phyloP scores from a whole-genome alignment of 2,797 vertebrate species.

The Sebastes minor region DNA sequence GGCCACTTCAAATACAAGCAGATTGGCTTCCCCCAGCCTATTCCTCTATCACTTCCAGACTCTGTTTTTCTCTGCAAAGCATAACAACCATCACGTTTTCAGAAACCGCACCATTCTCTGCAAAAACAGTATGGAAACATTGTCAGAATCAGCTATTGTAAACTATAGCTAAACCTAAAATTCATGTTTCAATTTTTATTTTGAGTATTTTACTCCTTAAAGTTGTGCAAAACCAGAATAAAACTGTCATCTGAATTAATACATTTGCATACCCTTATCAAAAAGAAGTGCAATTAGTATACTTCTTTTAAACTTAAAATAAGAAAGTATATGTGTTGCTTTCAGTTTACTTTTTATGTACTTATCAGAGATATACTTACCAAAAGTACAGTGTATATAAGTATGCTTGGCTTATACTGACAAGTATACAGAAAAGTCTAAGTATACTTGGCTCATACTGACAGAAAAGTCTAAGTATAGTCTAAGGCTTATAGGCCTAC shows the following conservation, averaged over 20 bases:
- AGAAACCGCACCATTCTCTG: background rate
- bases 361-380: too few relatives aligned
- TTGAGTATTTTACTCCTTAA: background rate
- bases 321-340: too few relatives aligned
- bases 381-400: too few relatives aligned
- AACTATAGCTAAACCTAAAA: background rate
- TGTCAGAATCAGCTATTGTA: background rate
- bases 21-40: slow-evolving; percentile 8
- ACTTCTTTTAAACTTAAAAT: too few relatives aligned
- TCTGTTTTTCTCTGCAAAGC: slow-evolving; percentile 30
- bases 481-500: too few relatives aligned
- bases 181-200: background rate
- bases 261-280: background rate
- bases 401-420: too few relatives aligned
- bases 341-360: too few relatives aligned
- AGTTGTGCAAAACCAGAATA: background rate
- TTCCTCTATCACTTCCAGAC: slow-evolving; percentile 32
- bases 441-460: too few relatives aligned
- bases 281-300: too few relatives aligned
- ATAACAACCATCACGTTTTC: slow-evolving; percentile 27
- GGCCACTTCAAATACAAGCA: slow-evolving; percentile 34
- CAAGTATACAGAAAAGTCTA: too few relatives aligned
- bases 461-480: too few relatives aligned
- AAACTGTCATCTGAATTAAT: background rate
- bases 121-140: background rate